phyloP scores from a whole-genome alignment of 2,113 vertebrate species.

The Hemicordylus capensis region DNA sequence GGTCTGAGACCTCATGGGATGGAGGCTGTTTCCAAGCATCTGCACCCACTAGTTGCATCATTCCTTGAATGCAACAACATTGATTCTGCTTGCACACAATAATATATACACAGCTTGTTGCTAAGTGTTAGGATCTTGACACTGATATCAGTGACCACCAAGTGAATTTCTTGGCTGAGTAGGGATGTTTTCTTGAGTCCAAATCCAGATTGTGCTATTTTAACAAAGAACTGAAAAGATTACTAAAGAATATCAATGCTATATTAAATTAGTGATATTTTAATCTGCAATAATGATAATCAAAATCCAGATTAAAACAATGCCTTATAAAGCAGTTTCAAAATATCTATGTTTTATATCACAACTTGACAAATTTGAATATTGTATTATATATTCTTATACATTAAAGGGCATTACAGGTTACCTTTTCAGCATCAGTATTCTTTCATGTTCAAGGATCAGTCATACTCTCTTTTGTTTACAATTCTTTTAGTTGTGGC shows the following conservation, averaged over 20 bases:
- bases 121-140: neutral
- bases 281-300: neutral
- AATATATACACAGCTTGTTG: neutral
- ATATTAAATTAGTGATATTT: neutral
- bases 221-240: neutral
- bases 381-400: neutral
- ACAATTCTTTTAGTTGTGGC: constrained; percentile 10
- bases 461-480: constrained; percentile 38
- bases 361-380: neutral
- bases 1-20: too few relatives aligned
- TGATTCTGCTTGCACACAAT: too few relatives aligned
- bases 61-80: neutral
- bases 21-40: too few relatives aligned
- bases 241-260: neutral
- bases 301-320: neutral
- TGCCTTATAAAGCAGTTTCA: neutral
- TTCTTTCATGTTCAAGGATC: neutral
- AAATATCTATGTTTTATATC: neutral
- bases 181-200: neutral
- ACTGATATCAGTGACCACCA: neutral
- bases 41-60: too few relatives aligned
- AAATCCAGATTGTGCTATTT: neutral
- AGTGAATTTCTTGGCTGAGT: neutral
- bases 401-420: neutral
- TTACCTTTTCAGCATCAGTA: neutral